Conservation (phyloP, 2,888 invertebrate species). For the Orthosia cruda region DNA sequence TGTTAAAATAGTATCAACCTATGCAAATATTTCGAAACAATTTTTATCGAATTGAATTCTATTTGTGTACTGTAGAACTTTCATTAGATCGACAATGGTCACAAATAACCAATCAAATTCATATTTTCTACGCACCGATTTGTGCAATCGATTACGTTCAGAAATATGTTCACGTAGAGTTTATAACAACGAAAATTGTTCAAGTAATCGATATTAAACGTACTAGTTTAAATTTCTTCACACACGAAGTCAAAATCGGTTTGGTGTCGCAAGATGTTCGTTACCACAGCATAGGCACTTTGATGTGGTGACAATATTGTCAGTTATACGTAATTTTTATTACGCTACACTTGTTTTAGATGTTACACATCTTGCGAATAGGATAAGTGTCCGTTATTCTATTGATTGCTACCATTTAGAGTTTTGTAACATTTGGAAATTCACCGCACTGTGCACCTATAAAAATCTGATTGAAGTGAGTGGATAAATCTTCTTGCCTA, state of each 20-base stretch:
- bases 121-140: constrained; percentile 62
- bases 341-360: constrained; percentile 24
- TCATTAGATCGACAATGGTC: constrained; percentile 48
- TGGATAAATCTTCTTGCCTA: background rate
- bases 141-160: constrained; percentile 71
- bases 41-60: constrained; percentile 22
- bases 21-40: constrained; percentile 37
- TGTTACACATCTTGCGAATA: constrained; percentile 31
- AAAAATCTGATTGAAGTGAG: too few species aligned
- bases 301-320: constrained; percentile 63
- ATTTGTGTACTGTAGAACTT: constrained; percentile 51
- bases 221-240: constrained; percentile 64
- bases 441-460: too few species aligned
- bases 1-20: constrained; percentile 1
- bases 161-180: constrained; percentile 73
- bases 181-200: constrained; percentile 64
- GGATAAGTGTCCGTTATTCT: constrained; percentile 39
- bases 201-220: constrained; percentile 64
- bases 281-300: constrained; percentile 54
- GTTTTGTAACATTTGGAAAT: background rate
- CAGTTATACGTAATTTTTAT: constrained; percentile 41
- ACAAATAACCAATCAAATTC: constrained; percentile 61
- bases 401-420: constrained; percentile 16
- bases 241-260: constrained; percentile 56
- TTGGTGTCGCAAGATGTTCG: constrained; percentile 52